Percentiles rank a stretch among this genome's conserved stretches.
Evolutionary conservation across 2,113 vertebrate species (phyloP).

Genomic region (Octodon degus): DNA sequence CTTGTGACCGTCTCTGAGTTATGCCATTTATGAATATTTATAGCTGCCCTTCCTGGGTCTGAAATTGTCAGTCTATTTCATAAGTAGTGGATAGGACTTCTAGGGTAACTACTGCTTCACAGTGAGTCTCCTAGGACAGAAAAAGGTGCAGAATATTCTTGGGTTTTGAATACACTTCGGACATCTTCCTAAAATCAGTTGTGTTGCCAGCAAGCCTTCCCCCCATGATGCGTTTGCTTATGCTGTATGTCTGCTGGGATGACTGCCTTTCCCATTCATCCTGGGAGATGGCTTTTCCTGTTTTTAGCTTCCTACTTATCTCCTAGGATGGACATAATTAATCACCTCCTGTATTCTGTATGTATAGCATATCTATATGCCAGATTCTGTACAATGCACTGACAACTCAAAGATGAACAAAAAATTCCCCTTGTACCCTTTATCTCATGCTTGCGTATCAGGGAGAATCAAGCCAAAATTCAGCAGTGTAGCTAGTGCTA

Average conservation of each 20-base stretch:
- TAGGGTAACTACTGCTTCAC: not conserved
- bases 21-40: not conserved
- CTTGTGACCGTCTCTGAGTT: not conserved
- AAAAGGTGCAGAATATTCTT: not conserved
- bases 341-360: not conserved
- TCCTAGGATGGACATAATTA: not conserved
- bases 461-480: conserved; percentile 1
- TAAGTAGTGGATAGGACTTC: not conserved
- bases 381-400: not conserved
- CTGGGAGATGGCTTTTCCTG: not conserved
- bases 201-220: not conserved
- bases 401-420: not conserved
- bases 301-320: not conserved
- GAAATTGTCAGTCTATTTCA: not conserved
- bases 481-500: not conserved
- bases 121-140: not conserved
- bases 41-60: not conserved
- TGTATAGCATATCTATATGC: not conserved
- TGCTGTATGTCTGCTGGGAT: not conserved
- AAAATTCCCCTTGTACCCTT: not conserved
- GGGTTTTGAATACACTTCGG: not conserved
- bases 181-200: not conserved
- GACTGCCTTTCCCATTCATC: not conserved
- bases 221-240: not conserved
- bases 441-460: not conserved